Base-by-base conservation (phyloP, 2,888 invertebrate species). In the Amiota mariae region DNA sequence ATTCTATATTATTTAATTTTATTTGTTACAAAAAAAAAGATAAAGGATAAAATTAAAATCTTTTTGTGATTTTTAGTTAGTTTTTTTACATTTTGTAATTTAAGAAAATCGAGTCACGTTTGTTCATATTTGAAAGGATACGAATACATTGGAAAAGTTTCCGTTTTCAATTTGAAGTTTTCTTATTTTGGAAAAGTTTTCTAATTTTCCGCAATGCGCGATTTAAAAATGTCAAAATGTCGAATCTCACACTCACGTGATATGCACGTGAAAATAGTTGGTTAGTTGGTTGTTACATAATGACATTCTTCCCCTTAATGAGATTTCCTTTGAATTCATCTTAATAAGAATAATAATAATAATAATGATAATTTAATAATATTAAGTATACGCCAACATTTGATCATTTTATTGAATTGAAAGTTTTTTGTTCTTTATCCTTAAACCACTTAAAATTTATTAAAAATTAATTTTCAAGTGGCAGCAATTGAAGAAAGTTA, bases 121-220 rank as follows among this genome's bases (percentile, higher is more conserved):
- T 63, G 61, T 64, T 36, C 36, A 36, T 36, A 36, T 36, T 6
- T 36, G 36, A 36, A 36, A 36, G 36, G 36, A 36, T 36, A 36
- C 36, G 36, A 36, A 36, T 36, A 36, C 36, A 36, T 36, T 36
- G 36, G 36, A 36, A 36, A 59, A 59, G 20, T 15, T 59, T 59
- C 20, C 20, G 59, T 20, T 59, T 15, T 59, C 36, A 36, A 36
- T 64, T 36, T 46, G 46, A 15, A n/a, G 36, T 56, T 56, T 70
- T 54, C 64, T 24, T 51, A 78, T 78, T 59, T 59, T 8, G 75
- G 75, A 75, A 78, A 78, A 78, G 73, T 78, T 78, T 78, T 78
- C 76, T 78, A 76, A 78, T 78, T 78, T 76, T 76, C 73, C 78
- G 75, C 78, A 78, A 73, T 72, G 73, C 75, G 72, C 78, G 78